Base-by-base conservation (phyloP, 92 coral and sea anemone species). In the Bergia sp. region DNA sequence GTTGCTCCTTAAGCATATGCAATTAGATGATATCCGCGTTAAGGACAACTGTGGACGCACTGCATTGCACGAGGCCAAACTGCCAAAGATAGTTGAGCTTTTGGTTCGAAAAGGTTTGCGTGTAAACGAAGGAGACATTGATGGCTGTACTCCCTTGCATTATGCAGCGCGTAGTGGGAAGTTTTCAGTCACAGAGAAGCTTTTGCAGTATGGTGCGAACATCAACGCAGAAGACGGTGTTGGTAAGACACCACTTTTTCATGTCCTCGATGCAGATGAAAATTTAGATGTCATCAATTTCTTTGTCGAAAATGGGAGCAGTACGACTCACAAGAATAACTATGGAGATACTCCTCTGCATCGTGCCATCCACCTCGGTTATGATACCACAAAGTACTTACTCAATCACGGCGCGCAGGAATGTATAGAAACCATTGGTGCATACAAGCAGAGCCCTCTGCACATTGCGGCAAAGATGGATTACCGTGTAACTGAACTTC, bases 211-310 rank as follows among this genome's bases (percentile, higher is more conserved):
- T 72, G 79, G 79, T 45, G 87, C 87, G 0, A 21, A 84, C 44
- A 84, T 84, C 45, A 69, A 84, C 23, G 78, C 87, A 13, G 87
- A 84, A 84, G 87, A 84, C 43, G 87, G 87, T n/a, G 78, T 84
- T 41, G 77, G 79, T 20, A 84, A 84, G 77, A 84, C 87, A 11
- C 87, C 87, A 1, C 79, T 84, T 36, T 84, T 84, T 84, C 87
- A 84, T 18, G 87, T 38, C 37, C 61, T 84, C 36, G 87, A 84
- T 84, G 78, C 87, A 20, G 87, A 84, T 45, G 87, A 47, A 71
- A 84, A 49, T 37, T 84, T 84, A 84, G 87, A 84, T 71, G 66
- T 84, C 37, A 84, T 84, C 23, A 69, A 20, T 49, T 84, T 43
- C 67, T 84, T 84, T 20, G 65, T 84, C 12, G 44, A 23, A 8